Base-by-base conservation (phyloP, 1,140 invertebrate species). In the Ridgeia piscesae region DNA sequence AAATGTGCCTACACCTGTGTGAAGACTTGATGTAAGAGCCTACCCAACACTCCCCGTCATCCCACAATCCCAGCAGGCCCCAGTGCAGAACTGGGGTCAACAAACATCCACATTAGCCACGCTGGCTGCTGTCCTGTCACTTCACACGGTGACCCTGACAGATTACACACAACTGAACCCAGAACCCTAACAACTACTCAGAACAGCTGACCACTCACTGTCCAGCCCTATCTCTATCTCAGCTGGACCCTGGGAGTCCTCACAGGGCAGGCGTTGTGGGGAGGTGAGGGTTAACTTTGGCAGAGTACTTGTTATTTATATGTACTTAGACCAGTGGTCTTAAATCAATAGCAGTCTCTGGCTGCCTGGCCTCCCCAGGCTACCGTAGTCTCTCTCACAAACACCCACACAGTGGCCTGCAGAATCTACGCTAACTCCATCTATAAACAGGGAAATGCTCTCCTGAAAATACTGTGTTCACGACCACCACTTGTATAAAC, bases 281-380 rank as follows among this genome's bases (percentile, higher is more conserved):
- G 27, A 77, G 27, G 58, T 21, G 58, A 77, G 58, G 58, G 58
- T 77, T 77, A 77, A 77, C 17, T 9, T 77, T 77, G 58, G 58
- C 58, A 77, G 58, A 77, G 58, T 77, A 77, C 58, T 27, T 27
- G 58, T 77, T 77, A 77, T 77, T 77, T 77, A 77, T 77, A 77
- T 77, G 58, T 77, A 77, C 58, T 77, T 77, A 77, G 58, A 77
- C 58, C 58, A 77, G 58, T 77, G 58, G 58, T 77, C 58, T 77
- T 77, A 77, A 77, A 77, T 77, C 58, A 77, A 77, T 77, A 77
- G 58, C 58, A 4, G 27, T 77, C 58, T 77, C 58, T 21, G 11
- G 0, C 58, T 77, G 27, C 58, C 2, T 77, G 58, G 58, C 58
- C 6, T 77, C 58, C 27, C 11, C 58, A 27, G 58, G 14, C 17